Base-by-base conservation (phyloP, 2,797 vertebrate species). In the Coccyzus lansbergi region DNA sequence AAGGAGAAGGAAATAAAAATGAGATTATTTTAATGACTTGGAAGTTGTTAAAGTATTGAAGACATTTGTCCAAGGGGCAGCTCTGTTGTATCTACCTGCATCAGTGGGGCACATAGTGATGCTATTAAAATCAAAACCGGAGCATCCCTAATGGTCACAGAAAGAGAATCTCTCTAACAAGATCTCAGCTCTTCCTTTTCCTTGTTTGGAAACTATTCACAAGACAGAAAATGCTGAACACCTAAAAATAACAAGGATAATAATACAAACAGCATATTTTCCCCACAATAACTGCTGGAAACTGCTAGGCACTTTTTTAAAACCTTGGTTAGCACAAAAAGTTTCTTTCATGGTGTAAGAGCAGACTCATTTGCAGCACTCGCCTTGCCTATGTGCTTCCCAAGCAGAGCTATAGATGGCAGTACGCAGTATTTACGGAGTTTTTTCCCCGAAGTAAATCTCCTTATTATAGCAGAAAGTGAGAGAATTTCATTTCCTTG, bases 341-440 rank as follows among this genome's bases (percentile, higher is more conserved):
- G 31, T 68, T 83, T 34, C 40, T 83, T 8, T 20, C 75, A 5
- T 1, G 38, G 8, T 71, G 53, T 36, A 48, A 88, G 90, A 95
- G 33, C 69, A 65, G 72, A 25, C 78, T 60, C 49, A 8, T 62
- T 42, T 2, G 24, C 91, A 17, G 70, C 19, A 64, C 78, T 93
- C 22, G 7, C 71, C 48, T 56, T 15, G 33, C 12, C 0, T 16
- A 9, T 91, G 95, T 65, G 46, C 75, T 96, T 95, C 92, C 90
- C 49, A 2, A 52, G 88, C 70, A 81, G 91, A 83, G 93, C 96
- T 67, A 76, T 96, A 96, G 96, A 94, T 96, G 96, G 96, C 96
- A 96, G 84, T 88, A 93, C 19, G 69, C 80, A 24, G 94, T 92
- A 91, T 93, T 96, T 96, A 83, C 89, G 46, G 86, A 96, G 68